Base-by-base conservation (phyloP, 2,797 vertebrate genomes). In the Sternotherus odoratus region DNA sequence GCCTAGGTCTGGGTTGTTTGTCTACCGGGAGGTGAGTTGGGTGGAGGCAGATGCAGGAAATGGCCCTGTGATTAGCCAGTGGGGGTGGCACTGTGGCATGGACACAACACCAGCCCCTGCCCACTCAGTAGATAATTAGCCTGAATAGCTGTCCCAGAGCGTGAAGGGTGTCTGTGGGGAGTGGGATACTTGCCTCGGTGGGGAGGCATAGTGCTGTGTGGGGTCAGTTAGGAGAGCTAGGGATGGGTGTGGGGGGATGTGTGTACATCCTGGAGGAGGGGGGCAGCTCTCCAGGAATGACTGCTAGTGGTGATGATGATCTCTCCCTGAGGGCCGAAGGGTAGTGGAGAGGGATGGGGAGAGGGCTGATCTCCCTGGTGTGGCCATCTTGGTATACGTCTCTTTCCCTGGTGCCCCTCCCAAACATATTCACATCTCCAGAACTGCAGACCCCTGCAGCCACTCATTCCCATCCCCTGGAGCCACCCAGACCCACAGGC, bases 201-300 rank as follows among this genome's bases (percentile, higher is more conserved):
- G 23, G 5, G 11, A 56, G 36, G 2, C 16, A 5, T n/a, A n/a
- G 21, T 53, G 21, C 23, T 33, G 74, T 33, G 28, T 33, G 46
- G 60, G 60, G 33, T 21, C 60, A 66, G 9, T 8, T 21, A 17
- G 39, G 69, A 12, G 36, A 74, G 69, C 11, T 46, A 28, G 75
- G 48, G 46, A 12, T 8, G 17, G 2, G 28, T 30, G 4, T 1
- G n/a, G n/a, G 36, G n/a, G 24, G 51, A 48, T 12, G 3, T 16
- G 23, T 1, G 23, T 46, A 6, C 39, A 15, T 46, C 43, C 39
- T 77, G 46, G 28, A 5, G 7, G 60, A 36, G n/a, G 15, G 13
- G 74, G 39, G 43, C 24, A 75, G 74, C 28, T 36, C 24, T 26
- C 69, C 39, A 46, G 39, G 60, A 66, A 66, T 66, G 60, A n/a